Conservation (phyloP, 2,797 vertebrate species). For the Acipenser transmontanus region DNA sequence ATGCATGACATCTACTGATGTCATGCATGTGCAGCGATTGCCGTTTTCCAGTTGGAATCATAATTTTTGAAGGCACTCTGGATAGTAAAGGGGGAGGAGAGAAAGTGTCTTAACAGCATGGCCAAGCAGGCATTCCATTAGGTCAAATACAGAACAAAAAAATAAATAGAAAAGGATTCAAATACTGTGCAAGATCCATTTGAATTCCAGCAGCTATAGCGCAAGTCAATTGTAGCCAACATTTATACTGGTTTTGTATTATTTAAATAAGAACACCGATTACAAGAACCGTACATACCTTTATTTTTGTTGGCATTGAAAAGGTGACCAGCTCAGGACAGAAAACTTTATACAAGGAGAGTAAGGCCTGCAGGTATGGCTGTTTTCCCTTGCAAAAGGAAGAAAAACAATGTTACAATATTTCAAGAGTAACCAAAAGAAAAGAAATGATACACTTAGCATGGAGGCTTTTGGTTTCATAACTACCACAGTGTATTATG, state of each 20-base stretch:
- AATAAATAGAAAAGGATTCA: not conserved
- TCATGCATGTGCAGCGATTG: conserved; percentile 45
- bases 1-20: no score
- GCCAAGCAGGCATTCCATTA: no score
- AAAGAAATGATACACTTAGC: not conserved
- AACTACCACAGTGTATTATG: not conserved
- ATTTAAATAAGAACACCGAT: no score
- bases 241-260: no score
- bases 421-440: conserved; percentile 7
- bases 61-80: conserved; percentile 77
- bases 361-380: conserved; percentile 71
- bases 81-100: conserved; percentile 20
- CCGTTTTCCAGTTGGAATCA: conserved; percentile 69
- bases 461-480: not conserved
- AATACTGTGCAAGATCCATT: no score
- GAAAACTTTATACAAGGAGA: conserved; percentile 83
- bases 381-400: conserved; percentile 69
- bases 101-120: no score
- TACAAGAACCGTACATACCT: conserved; percentile 58
- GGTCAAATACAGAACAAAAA: not conserved
- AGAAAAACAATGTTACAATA: conserved; percentile 15
- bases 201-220: no score
- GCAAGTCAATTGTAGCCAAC: no score
- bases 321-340: conserved; percentile 74
- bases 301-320: conserved; percentile 61